These are phyloP conservation scores for Hirtodrosophila trivittata DNA, from an alignment of 2,888 invertebrate genomes.

Conservation along the genomic window DNA sequence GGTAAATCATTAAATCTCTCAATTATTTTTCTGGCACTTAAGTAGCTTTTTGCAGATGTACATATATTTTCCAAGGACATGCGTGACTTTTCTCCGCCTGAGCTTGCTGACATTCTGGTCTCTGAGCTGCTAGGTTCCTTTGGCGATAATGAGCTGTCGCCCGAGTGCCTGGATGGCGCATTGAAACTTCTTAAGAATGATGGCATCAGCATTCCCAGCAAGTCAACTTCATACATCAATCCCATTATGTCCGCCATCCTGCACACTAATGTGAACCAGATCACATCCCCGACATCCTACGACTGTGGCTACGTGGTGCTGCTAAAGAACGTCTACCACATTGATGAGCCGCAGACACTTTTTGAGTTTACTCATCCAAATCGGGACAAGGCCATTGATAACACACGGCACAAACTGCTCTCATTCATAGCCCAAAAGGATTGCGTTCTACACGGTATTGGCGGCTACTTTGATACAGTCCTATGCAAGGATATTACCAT, in stretches of 20 bases:
- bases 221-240: slow-evolving; percentile 95
- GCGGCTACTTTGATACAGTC: slow-evolving; percentile 96
- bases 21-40: not conserved
- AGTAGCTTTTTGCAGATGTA: slow-evolving; percentile 84
- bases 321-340: slow-evolving; percentile 83
- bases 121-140: slow-evolving; percentile 98
- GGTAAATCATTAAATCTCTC: slow-evolving; percentile 51
- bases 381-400: slow-evolving; percentile 87
- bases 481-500: slow-evolving; percentile 93
- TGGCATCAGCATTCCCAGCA: slow-evolving; percentile 95
- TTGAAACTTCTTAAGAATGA: slow-evolving; percentile 92
- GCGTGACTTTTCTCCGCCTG: slow-evolving; percentile 91
- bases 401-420: slow-evolving; percentile 89
- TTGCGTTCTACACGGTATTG: slow-evolving; percentile 95
- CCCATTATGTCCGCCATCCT: slow-evolving; percentile 96
- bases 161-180: slow-evolving; percentile 98
- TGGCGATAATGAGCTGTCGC: slow-evolving; percentile 99
- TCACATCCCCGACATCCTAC: slow-evolving; percentile 75
- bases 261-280: slow-evolving; percentile 89
- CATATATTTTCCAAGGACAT: slow-evolving; percentile 93
- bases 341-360: slow-evolving; percentile 84
- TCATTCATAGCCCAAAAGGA: slow-evolving; percentile 89
- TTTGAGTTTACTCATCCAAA: slow-evolving; percentile 97
- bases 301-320: slow-evolving; percentile 97
- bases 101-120: slow-evolving; percentile 96